Conservation (phyloP, 2,797 vertebrate species). For the Eulemur albifrons region DNA sequence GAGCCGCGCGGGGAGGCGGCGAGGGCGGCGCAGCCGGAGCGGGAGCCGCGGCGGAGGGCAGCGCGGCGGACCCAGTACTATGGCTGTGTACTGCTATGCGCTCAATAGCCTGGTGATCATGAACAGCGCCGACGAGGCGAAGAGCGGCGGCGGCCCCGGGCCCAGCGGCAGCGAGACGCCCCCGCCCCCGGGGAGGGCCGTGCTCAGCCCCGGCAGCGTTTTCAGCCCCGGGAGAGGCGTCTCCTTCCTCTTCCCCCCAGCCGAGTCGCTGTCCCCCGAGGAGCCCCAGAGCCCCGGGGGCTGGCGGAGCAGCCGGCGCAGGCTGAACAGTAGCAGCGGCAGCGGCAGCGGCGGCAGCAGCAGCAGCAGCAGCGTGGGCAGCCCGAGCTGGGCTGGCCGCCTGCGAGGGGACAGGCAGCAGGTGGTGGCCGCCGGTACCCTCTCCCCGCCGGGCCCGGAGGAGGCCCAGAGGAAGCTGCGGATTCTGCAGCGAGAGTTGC, state of each 20-base stretch:
- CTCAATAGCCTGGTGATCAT: slow-evolving; percentile 90
- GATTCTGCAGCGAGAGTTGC: slow-evolving; percentile 88
- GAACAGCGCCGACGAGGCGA: slow-evolving; percentile 88
- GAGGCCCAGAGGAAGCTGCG: slow-evolving; percentile 75
- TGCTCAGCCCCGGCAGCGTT: slow-evolving; percentile 77
- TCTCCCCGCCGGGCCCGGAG: slow-evolving; percentile 54
- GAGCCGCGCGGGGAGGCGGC: slow-evolving; percentile 68
- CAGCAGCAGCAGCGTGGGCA: slow-evolving; percentile 67
- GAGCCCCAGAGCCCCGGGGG: slow-evolving; percentile 81
- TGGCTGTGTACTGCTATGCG: slow-evolving; percentile 91
- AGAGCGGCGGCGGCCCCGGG: slow-evolving; percentile 77
- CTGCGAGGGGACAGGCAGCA: slow-evolving; percentile 64
- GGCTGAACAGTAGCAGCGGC: slow-evolving; percentile 53
- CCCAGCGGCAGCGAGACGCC: slow-evolving; percentile 80
- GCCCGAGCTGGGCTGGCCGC: slow-evolving; percentile 82
- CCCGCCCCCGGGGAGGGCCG: slow-evolving; percentile 79
- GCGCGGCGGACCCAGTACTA: slow-evolving; percentile 86
- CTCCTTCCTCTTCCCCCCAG: slow-evolving; percentile 84
- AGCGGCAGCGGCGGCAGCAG: slow-evolving; percentile 64
- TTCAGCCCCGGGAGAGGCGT: slow-evolving; percentile 87
- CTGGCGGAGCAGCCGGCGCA: slow-evolving; percentile 85
- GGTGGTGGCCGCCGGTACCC: slow-evolving; percentile 82
- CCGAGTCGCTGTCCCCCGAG: slow-evolving; percentile 68
- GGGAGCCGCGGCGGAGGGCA: slow-evolving; percentile 56
- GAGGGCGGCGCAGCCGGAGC: slow-evolving; percentile 68